phyloP scores from a whole-genome alignment of 2,797 vertebrate species.

The Leptoclinus maculatus region DNA sequence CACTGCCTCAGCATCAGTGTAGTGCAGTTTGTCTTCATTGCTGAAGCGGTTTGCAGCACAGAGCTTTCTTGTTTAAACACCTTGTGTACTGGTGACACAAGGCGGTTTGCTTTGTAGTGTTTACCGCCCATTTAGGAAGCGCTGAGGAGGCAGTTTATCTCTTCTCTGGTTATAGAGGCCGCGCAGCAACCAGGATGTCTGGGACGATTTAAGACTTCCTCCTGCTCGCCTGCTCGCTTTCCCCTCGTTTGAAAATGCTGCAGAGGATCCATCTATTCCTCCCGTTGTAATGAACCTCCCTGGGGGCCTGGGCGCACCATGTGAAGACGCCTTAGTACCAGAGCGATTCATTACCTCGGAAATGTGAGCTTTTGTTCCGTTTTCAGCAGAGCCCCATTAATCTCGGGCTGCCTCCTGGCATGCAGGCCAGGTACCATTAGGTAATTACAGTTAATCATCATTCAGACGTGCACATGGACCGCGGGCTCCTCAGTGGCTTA shows the following conservation, averaged over 20 bases:
- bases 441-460: slow-evolving; percentile 82
- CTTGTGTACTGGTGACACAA: slow-evolving; percentile 30
- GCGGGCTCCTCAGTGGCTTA: slow-evolving; percentile 46
- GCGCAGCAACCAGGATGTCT: slow-evolving; percentile 62
- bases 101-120: slow-evolving; percentile 46
- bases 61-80: slow-evolving; percentile 42
- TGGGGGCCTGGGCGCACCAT: slow-evolving; percentile 45
- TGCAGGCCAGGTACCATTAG: slow-evolving; percentile 75
- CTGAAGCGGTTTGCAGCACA: neutral
- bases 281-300: slow-evolving; percentile 66
- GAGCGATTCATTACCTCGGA: slow-evolving; percentile 80
- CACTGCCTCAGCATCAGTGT: neutral
- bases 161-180: slow-evolving; percentile 46
- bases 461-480: slow-evolving; percentile 69
- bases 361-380: slow-evolving; percentile 81
- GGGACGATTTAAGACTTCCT: slow-evolving; percentile 75
- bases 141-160: slow-evolving; percentile 64
- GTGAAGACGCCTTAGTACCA: slow-evolving; percentile 70
- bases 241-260: slow-evolving; percentile 57
- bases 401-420: slow-evolving; percentile 76
- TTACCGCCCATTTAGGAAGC: slow-evolving; percentile 52
- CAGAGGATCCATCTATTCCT: slow-evolving; percentile 65
- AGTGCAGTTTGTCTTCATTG: slow-evolving; percentile 25
- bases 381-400: slow-evolving; percentile 77
- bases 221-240: slow-evolving; percentile 37